These are phyloP conservation scores for Gobio occitaniae DNA, from an alignment of 2,797 vertebrate species.

Conservation along the genomic window DNA sequence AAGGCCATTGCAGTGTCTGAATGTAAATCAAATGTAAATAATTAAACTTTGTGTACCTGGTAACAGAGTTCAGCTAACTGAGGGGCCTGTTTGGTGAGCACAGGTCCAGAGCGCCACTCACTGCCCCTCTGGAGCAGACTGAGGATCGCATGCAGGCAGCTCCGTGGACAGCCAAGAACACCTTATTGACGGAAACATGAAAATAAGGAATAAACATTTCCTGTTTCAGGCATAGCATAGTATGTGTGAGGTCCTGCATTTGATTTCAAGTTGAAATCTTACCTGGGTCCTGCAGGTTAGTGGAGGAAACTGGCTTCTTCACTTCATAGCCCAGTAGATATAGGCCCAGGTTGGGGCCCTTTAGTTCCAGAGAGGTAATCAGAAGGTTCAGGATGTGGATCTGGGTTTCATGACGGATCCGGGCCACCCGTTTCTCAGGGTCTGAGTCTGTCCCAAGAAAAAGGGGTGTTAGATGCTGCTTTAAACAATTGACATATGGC, in stretches of 20 bases:
- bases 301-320: conserved; percentile 94
- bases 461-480: background rate
- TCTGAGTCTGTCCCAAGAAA: conserved; percentile 79
- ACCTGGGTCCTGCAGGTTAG: conserved; percentile 98
- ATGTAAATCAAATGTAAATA: background rate
- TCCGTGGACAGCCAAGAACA: conserved; percentile 94
- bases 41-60: conserved; percentile 81
- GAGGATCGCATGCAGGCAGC: conserved; percentile 95
- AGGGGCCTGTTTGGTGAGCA: conserved; percentile 87
- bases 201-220: background rate
- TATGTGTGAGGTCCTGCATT: background rate
- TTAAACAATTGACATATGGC: background rate
- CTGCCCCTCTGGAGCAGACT: conserved; percentile 94
- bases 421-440: conserved; percentile 80
- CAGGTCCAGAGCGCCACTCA: conserved; percentile 86
- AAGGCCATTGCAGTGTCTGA: background rate
- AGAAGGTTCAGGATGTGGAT: conserved; percentile 97
- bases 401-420: conserved; percentile 91
- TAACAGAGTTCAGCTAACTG: conserved; percentile 97
- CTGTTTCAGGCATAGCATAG: background rate
- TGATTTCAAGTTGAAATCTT: conserved; percentile 35
- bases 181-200: conserved; percentile 73
- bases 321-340: conserved; percentile 95
- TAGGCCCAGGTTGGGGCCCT: conserved; percentile 89
- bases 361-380: conserved; percentile 94